A percentile compares a stretch with the other conserved stretches of the same genome.
phyloP scores from a whole-genome alignment of 2,888 invertebrate genomes.

The Clivina fossor region DNA sequence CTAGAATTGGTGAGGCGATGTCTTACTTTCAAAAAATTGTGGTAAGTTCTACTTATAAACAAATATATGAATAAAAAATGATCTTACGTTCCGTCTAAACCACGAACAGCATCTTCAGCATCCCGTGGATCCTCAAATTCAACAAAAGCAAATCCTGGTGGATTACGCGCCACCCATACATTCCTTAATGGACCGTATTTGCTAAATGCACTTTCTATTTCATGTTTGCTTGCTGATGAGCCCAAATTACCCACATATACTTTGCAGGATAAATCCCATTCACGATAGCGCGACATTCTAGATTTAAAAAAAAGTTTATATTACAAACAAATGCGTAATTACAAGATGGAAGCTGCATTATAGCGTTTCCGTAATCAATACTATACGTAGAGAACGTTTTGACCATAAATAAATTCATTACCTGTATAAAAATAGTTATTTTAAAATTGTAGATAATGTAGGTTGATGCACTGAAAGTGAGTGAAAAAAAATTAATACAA shows the following conservation, averaged over 20 bases:
- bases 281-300: conserved; percentile 73
- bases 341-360: conserved; percentile 7
- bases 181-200: conserved; percentile 87
- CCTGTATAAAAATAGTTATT: too few species aligned
- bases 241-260: conserved; percentile 92
- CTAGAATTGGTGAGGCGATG: too few species aligned
- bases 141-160: conserved; percentile 89
- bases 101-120: conserved; percentile 83
- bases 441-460: too few species aligned
- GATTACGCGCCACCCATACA: conserved; percentile 93
- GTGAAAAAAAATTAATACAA: too few species aligned
- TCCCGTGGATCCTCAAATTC: conserved; percentile 88
- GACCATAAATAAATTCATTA: too few species aligned
- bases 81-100: conserved; percentile 79
- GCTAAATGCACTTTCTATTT: conserved; percentile 83
- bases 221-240: conserved; percentile 86
- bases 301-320: conserved; percentile 5
- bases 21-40: too few species aligned
- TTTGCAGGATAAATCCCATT: conserved; percentile 87
- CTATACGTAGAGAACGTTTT: too few species aligned
- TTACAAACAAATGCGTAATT: not conserved
- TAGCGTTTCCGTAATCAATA: too few species aligned
- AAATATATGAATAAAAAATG: not conserved
- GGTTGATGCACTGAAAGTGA: too few species aligned
- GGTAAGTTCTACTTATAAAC: too few species aligned